phyloP scores from a whole-genome alignment of 1,140 invertebrate genomes.

The Leptinotarsa defecta region DNA sequence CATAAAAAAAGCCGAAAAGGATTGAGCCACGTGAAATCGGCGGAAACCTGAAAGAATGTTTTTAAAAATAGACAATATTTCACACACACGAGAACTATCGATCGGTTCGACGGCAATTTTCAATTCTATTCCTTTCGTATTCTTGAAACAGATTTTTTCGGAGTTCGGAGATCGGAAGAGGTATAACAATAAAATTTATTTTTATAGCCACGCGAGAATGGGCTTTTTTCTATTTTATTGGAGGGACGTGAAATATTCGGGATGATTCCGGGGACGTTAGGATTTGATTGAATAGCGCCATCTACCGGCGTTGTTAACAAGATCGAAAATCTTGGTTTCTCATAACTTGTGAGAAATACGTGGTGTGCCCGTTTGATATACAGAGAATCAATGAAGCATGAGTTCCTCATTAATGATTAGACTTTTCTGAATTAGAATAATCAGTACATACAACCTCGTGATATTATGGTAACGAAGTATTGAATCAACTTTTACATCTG shows the following conservation, averaged over 20 bases:
- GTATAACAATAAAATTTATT: slow-evolving; percentile 29
- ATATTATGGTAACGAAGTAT: too few relatives aligned
- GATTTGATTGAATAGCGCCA: slow-evolving; percentile 15
- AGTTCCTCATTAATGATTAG: too few relatives aligned
- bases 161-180: slow-evolving; percentile 5
- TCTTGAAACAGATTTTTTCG: slow-evolving; percentile 14
- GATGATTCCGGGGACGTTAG: slow-evolving; percentile 5
- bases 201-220: slow-evolving; percentile 7
- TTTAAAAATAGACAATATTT: slow-evolving; percentile 30
- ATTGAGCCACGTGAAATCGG: slow-evolving; percentile 11
- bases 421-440: too few relatives aligned
- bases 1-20: slow-evolving; percentile 7
- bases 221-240: not conserved
- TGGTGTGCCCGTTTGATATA: too few relatives aligned
- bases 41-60: slow-evolving; percentile 22
- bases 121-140: slow-evolving; percentile 10
- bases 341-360: too few relatives aligned
- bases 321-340: too few relatives aligned
- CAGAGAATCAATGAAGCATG: too few relatives aligned
- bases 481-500: too few relatives aligned
- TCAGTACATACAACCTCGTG: too few relatives aligned
- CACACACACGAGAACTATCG: slow-evolving; percentile 17
- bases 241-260: slow-evolving; percentile 14
- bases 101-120: slow-evolving; percentile 7
- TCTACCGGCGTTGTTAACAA: too few relatives aligned